Conservation (phyloP, 2,888 invertebrate species). For the Cerceris ruficornis region DNA sequence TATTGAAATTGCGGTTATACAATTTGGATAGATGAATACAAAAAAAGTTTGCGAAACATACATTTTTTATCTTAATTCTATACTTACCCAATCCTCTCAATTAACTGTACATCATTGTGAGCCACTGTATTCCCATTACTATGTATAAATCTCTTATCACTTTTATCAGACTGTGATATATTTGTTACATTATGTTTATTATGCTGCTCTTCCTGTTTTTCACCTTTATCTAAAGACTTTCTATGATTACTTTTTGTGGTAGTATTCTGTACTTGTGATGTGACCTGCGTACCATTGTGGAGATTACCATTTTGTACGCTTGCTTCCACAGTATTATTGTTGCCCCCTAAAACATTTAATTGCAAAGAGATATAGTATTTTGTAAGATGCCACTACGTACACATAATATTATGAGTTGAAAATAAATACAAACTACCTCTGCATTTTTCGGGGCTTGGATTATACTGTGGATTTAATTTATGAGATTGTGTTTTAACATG, state of each 20-base stretch:
- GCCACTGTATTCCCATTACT: constrained; percentile 81
- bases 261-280: constrained; percentile 74
- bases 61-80: not conserved
- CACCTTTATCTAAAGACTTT: constrained; percentile 83
- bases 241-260: constrained; percentile 83
- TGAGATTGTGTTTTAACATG: constrained; percentile 79
- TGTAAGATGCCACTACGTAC: not conserved
- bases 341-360: constrained; percentile 64
- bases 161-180: constrained; percentile 77
- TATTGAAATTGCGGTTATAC: constrained; percentile 17
- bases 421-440: constrained; percentile 81
- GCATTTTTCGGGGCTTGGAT: constrained; percentile 82
- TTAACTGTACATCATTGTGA: constrained; percentile 82
- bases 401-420: constrained; percentile 48
- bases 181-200: constrained; percentile 76
- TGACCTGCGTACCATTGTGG: constrained; percentile 75
- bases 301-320: constrained; percentile 78
- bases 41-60: not conserved
- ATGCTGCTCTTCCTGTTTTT: constrained; percentile 79
- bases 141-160: constrained; percentile 80
- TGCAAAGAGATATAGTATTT: constrained; percentile 2
- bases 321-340: constrained; percentile 72
- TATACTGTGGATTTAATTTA: constrained; percentile 78
- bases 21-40: not conserved
- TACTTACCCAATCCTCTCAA: constrained; percentile 81